These are phyloP conservation scores for Leucopsar rothschildi DNA, from an alignment of 2,113 vertebrate species.

Conservation along the genomic window DNA sequence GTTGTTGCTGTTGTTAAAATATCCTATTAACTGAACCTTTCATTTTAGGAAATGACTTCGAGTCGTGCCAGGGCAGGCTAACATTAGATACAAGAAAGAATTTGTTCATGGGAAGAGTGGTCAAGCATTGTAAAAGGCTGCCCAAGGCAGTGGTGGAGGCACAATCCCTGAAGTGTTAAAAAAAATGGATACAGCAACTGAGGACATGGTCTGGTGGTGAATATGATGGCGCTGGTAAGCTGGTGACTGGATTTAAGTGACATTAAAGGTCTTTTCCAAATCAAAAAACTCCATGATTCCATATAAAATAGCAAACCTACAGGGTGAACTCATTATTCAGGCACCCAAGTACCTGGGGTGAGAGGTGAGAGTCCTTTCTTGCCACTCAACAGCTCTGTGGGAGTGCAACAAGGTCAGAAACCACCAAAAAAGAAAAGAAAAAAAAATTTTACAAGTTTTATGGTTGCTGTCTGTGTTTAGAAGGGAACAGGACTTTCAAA, in stretches of 20 bases:
- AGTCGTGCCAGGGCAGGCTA: not conserved
- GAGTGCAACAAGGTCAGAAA: not conserved
- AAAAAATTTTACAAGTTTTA: not conserved
- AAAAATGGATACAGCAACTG: rapidly evolving
- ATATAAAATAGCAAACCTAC: not conserved
- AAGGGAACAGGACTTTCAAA: not conserved
- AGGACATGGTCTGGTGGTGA: not conserved
- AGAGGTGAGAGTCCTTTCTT: not conserved
- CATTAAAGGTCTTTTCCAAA: not conserved
- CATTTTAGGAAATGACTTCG: not conserved
- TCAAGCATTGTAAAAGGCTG: not conserved
- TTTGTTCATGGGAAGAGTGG: not conserved
- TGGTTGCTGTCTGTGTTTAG: not conserved
- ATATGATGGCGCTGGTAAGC: not conserved
- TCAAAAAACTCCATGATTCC: not conserved
- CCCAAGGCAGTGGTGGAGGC: not conserved
- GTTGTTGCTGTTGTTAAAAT: not conserved
- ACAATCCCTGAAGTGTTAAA: not conserved
- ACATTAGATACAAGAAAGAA: not conserved
- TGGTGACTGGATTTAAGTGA: not conserved
- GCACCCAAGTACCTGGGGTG: rapidly evolving
- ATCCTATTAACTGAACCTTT: not conserved
- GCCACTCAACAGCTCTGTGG: not conserved
- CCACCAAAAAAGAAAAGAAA: rapidly evolving
- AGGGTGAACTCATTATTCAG: not conserved